Evolutionary conservation across 1,140 invertebrate genomes (phyloP), one percentile per base, ranked within the genome.

Genomic region (Himalopsyche phryganea): DNA sequence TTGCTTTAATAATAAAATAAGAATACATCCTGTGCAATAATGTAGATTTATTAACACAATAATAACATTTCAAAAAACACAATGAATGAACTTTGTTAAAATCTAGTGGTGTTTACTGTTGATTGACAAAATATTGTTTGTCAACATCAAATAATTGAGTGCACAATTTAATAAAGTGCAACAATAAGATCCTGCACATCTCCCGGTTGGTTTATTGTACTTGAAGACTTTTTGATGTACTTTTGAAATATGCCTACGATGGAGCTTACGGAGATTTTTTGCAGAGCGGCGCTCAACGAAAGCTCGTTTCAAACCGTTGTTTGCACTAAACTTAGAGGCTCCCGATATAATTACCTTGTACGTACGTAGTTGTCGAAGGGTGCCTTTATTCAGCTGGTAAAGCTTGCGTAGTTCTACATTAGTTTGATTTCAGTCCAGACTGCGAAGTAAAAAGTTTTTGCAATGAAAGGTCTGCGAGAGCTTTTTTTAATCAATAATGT

Each of bases 301-400:
- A 28, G 23, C 23, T 28, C 9, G 9, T 28, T 28, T 9, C 6
- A 5, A 19, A 7, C 28, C 14, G 20, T n/a, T 51, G 56, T 58
- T 58, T 58, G 56, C 17, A 23, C 32, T 20, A 51, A 23, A 58
- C 56, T 58, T 58, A 58, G 56, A 41, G 56, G 56, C 50, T 58
- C 38, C 47, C 38, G 47, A 50, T 58, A 40, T 51, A 58, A 46
- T 51, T 49, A 51, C 44, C n/a, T 23, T 33, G 40, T 23, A 17
- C 50, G 36, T 11, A 2, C n/a, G 32, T 15, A n/a, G 18, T 17
- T n/a, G 17, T 10, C 17, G 47, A 19, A 19, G 50, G 50, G 17
- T 9, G 36, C 35, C 19, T 41, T 35, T 4, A 20, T 18, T 50
- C 36, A 2, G 13, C 33, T n/a, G 47, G 15, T n/a, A n/a, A n/a